Percentiles rank a stretch among this genome's conserved stretches.
phyloP scores from a whole-genome alignment of 23 tunicate species.

The Halocynthia aurantium region DNA sequence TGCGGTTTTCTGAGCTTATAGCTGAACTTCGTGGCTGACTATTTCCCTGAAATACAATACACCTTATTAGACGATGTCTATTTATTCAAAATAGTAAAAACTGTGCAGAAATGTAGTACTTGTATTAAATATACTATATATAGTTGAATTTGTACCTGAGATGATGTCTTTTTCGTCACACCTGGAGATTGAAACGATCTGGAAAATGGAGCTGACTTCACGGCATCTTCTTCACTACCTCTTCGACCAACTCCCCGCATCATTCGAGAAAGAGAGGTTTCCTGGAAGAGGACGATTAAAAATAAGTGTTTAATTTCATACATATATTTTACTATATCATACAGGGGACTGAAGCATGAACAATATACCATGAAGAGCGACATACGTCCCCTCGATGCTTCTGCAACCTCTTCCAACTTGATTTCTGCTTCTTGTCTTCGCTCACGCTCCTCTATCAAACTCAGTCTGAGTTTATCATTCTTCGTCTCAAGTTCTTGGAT shows the following conservation, averaged over 20 bases:
- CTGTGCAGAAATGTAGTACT: too few species aligned
- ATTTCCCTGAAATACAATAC: too few species aligned
- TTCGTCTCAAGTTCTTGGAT: slow-evolving; percentile 23
- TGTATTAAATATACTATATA: too few species aligned
- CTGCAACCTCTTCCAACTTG: slow-evolving; percentile 1
- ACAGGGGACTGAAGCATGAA: neutral
- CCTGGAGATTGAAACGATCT: too few species aligned
- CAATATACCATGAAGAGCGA: slow-evolving; percentile 8
- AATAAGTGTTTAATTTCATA: neutral
- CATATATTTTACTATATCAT: neutral
- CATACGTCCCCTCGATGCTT: slow-evolving; percentile 17
- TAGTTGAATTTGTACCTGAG: too few species aligned
- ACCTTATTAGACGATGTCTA: too few species aligned
- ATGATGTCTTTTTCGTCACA: too few species aligned
- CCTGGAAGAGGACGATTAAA: neutral
- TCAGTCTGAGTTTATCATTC: slow-evolving; percentile 16
- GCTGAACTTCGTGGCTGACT: too few species aligned
- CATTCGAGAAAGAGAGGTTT: slow-evolving; percentile 17
- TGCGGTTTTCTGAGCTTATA: too few species aligned
- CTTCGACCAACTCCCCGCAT: slow-evolving; percentile 13
- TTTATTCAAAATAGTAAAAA: too few species aligned
- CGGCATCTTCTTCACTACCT: neutral
- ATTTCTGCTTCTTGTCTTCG: slow-evolving; percentile 7
- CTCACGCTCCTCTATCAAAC: slow-evolving; percentile 14
- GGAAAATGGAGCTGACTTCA: too few species aligned